Evolutionary conservation across 2,888 invertebrate genomes (phyloP), one percentile per base, ranked within the genome.

Genomic region (Candidula unifasciata): DNA sequence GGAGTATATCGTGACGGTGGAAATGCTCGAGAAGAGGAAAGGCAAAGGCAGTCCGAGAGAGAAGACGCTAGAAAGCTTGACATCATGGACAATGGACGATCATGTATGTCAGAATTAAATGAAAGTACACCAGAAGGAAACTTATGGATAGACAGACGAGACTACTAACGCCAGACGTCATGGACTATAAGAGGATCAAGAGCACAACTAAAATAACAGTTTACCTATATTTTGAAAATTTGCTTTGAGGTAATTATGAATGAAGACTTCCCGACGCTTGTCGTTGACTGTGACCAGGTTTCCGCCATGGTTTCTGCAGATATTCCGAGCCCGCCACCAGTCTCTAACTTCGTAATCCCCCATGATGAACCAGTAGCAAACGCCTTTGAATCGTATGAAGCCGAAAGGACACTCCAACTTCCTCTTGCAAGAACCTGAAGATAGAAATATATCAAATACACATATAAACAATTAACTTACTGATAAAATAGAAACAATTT

Each of bases 311-410:
- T 44, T 44, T 27, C 21, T 76, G 68, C 82, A 82, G 21, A 13
- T 21, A 37, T 82, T 37, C 21, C 77, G 27, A 8, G 82, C 82
- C 0, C n/a, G 44, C 44, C 60, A 64, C 82, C 82, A 82, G 35
- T 44, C 16, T 0, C 52, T 2, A 6, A 57, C 68, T 37, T 71
- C 21, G 6, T 37, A 37, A 21, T 54, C 18, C 13, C 64, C 76
- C 76, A 82, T 66, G n/a, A 76, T 13, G 52, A 82, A 82, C 77
- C 66, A 44, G 37, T 66, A 82, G 33, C 82, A 82, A 6, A 44
- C 57, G 24, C 66, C 52, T n/a, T 27, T 76, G 68, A 52, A 66
- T 24, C 44, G 33, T 16, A 30, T 66, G 77, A 44, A 82, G 13
- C 76, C 82, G 21, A 33, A 24, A 8, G 82, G 82, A 35, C 82